phyloP scores from a whole-genome alignment of 2,113 vertebrate genomes.

The Microtus oregoni region DNA sequence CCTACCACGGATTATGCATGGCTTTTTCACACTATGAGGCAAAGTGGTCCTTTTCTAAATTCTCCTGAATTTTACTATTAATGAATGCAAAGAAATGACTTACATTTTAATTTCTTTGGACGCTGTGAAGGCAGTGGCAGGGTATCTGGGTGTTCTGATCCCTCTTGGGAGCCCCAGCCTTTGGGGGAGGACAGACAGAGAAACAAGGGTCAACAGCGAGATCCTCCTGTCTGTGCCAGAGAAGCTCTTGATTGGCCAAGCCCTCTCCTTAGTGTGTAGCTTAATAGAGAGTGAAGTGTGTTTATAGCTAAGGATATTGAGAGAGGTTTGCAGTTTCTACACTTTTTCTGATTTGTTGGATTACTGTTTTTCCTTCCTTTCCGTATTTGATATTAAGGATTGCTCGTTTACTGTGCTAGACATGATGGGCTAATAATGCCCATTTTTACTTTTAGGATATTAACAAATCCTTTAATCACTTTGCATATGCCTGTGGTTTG shows the following conservation, averaged over 20 bases:
- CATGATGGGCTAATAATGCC: background rate
- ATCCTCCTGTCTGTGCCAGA: background rate
- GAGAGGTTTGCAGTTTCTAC: background rate
- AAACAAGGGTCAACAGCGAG: constrained; percentile 36
- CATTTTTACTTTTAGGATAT: background rate
- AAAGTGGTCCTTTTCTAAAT: constrained; percentile 32
- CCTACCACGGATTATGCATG: background rate
- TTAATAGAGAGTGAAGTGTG: background rate
- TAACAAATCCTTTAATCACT: background rate
- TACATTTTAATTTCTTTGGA: constrained; percentile 84
- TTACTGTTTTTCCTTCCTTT: background rate
- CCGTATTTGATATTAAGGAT: background rate
- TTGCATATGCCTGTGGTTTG: background rate
- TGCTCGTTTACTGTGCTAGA: background rate
- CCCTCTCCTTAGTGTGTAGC: background rate
- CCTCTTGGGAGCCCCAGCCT: constrained; percentile 88
- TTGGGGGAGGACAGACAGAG: background rate
- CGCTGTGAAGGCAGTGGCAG: constrained; percentile 83
- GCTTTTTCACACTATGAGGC: background rate
- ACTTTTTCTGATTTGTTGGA: background rate
- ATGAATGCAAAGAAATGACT: constrained; percentile 59
- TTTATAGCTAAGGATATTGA: background rate
- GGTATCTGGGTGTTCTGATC: constrained; percentile 49
- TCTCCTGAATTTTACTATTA: constrained; percentile 34
- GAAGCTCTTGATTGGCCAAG: background rate